Conservation (phyloP, 2,888 invertebrate genomes). For the Hemithea aestivaria region DNA sequence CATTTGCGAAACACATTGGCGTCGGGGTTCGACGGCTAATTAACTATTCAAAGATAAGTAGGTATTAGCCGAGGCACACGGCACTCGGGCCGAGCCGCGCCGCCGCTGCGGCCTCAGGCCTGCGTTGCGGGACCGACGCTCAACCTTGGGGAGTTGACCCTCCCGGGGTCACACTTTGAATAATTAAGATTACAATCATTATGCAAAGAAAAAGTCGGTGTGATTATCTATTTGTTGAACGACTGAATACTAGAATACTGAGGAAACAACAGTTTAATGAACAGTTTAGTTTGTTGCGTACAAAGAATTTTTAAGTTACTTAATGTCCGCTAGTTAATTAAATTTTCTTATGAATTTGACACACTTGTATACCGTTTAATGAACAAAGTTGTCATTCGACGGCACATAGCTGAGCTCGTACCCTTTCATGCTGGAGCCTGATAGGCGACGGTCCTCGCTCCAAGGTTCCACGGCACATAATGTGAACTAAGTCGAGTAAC, state of each 20-base stretch:
- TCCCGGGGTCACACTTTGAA: slow-evolving; percentile 27
- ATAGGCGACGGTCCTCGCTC: too few species aligned
- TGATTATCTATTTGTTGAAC: slow-evolving; percentile 11
- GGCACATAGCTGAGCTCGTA: too few species aligned
- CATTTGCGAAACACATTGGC: slow-evolving; percentile 37
- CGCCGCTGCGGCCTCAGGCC: slow-evolving; percentile 7
- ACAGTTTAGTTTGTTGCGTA: too few species aligned
- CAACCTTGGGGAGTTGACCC: slow-evolving; percentile 31
- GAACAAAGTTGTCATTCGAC: too few species aligned
- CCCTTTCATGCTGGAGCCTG: too few species aligned
- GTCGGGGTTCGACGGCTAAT: slow-evolving; percentile 34
- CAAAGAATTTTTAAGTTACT: too few species aligned
- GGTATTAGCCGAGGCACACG: slow-evolving; percentile 18
- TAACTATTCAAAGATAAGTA: slow-evolving; percentile 41
- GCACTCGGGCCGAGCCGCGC: slow-evolving; percentile 6
- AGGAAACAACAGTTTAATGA: background rate
- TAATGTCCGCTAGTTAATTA: background rate
- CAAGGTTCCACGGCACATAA: slow-evolving; percentile 5
- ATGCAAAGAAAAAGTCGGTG: slow-evolving; percentile 23
- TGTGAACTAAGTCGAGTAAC: background rate
- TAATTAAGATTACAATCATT: slow-evolving; percentile 31
- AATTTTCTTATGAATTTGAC: too few species aligned
- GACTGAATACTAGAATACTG: slow-evolving; percentile 4
- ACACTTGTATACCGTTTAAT: too few species aligned
- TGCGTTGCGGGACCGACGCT: slow-evolving; percentile 16